phyloP scores from a whole-genome alignment of 2,888 invertebrate genomes.

The Trichopoda pennipes region DNA sequence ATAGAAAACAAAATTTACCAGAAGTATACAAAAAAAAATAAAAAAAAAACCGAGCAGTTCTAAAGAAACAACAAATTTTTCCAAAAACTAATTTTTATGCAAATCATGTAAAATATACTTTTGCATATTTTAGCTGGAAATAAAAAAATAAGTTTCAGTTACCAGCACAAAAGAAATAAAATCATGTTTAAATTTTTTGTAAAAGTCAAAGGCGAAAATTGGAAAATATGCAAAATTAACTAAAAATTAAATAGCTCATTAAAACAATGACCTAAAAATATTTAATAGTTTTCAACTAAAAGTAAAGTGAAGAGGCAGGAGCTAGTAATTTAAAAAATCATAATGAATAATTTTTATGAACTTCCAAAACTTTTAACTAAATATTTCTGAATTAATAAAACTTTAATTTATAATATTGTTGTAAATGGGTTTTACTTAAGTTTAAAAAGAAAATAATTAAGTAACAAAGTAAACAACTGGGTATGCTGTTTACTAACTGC shows the following conservation, averaged over 20 bases:
- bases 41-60: background rate
- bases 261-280: slow-evolving; percentile 56
- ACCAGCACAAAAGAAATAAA: background rate
- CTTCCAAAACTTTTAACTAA: too few relatives aligned
- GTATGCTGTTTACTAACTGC: too few relatives aligned
- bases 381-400: too few relatives aligned
- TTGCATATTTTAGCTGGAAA: slow-evolving; percentile 46
- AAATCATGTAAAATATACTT: slow-evolving; percentile 64
- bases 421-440: too few relatives aligned
- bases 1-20: slow-evolving; percentile 5
- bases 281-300: slow-evolving; percentile 10
- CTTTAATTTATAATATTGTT: too few relatives aligned
- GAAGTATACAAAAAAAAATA: slow-evolving; percentile 7
- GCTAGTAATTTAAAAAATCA: too few relatives aligned
- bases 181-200: background rate
- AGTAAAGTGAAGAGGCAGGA: background rate
- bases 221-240: background rate
- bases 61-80: background rate
- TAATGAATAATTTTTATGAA: too few relatives aligned
- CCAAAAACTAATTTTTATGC: slow-evolving; percentile 63
- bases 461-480: too few relatives aligned
- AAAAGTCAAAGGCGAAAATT: background rate
- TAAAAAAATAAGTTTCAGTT: slow-evolving; percentile 15
- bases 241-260: slow-evolving; percentile 43
- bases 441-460: too few relatives aligned